Conservation (phyloP, 2,113 vertebrate genomes). For the Clarias macrocephalus region DNA sequence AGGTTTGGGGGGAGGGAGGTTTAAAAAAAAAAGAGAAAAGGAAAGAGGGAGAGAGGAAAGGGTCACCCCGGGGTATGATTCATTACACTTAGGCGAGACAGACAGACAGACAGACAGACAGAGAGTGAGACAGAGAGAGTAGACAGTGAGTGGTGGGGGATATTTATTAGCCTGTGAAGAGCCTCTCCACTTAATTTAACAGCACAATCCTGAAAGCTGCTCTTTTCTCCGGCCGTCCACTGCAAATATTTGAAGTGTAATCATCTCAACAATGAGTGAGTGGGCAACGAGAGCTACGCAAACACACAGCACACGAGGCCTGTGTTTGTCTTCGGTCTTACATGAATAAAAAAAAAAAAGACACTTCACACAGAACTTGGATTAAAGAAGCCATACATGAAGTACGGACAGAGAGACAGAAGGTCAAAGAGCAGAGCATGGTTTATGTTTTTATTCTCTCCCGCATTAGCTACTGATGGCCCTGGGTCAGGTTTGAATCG, state of each 20-base stretch:
- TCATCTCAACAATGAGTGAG: constrained; percentile 66
- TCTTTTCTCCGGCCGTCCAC: constrained; percentile 59
- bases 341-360: constrained; percentile 53
- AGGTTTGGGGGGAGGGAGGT: constrained; percentile 54
- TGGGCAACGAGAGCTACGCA: constrained; percentile 67
- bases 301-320: constrained; percentile 63
- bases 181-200: constrained; percentile 69
- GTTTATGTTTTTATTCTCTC: constrained; percentile 14
- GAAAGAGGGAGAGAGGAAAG: constrained; percentile 37
- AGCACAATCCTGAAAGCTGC: constrained; percentile 69
- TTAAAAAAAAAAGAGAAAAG: constrained; percentile 37
- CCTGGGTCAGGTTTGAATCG: neutral
- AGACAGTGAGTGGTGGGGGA: constrained; percentile 23
- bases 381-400: constrained; percentile 62
- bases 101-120: neutral
- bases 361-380: constrained; percentile 64
- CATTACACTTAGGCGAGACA: neutral
- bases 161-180: constrained; percentile 55
- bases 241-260: constrained; percentile 76
- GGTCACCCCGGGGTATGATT: constrained; percentile 38
- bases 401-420: constrained; percentile 34
- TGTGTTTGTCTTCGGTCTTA: constrained; percentile 72
- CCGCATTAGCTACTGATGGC: neutral
- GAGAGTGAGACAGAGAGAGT: neutral
- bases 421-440: constrained; percentile 15